Conservation (phyloP, 2,797 vertebrate species). For the Pelobates cultripes region DNA sequence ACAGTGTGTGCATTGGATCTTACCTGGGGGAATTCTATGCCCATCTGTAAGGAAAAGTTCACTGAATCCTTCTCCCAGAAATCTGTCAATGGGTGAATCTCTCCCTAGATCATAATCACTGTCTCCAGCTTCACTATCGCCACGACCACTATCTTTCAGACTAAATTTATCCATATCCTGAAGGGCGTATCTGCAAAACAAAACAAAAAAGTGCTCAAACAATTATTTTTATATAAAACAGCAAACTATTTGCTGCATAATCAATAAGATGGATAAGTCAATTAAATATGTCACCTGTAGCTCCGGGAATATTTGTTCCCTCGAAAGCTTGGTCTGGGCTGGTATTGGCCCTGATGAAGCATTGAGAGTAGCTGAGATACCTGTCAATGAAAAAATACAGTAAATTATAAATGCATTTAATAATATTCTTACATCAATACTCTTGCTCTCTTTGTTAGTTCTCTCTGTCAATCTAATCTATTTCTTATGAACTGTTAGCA, state of each 20-base stretch:
- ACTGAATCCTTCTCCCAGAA: conserved; percentile 94
- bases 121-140: conserved; percentile 97
- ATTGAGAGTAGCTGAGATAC: conserved; percentile 99
- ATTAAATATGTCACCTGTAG: conserved; percentile 85
- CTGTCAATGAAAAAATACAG: conserved; percentile 77
- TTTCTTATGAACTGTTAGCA: too few species aligned
- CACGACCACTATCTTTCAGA: conserved; percentile 96
- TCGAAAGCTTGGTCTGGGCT: conserved; percentile 97
- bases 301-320: conserved; percentile 98
- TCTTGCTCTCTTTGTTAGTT: too few species aligned
- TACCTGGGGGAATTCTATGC: conserved; percentile 93
- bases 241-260: not conserved
- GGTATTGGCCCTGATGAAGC: conserved; percentile 98
- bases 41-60: conserved; percentile 93
- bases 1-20: conserved; percentile 49
- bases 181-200: conserved; percentile 85
- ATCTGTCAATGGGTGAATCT: conserved; percentile 96
- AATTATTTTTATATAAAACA: not conserved
- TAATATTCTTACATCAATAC: too few species aligned
- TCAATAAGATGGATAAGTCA: not conserved
- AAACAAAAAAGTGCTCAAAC: conserved; percentile 38
- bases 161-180: conserved; percentile 99
- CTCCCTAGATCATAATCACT: conserved; percentile 96
- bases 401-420: not conserved
- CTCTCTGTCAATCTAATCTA: too few species aligned